Evolutionary conservation across 2,113 vertebrate species (phyloP), one percentile per base, ranked within the genome.

Genomic region (Oenanthe oenanthe): DNA sequence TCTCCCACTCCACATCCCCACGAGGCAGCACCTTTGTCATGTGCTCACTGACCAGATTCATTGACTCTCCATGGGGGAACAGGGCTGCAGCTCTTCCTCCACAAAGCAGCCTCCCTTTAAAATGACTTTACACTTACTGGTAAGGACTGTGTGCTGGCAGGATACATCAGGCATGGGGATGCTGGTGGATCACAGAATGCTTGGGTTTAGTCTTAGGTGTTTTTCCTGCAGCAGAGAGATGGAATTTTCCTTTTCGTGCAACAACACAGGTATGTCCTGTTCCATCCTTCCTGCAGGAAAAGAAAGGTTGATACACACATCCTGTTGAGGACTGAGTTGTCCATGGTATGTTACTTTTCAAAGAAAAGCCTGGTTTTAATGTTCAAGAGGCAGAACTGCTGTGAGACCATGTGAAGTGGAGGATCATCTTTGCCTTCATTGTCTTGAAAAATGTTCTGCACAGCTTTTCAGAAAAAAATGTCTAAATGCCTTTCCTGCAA

Each of bases 201-300:
- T 38, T 0, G 0, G 13, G 10, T 62, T 90, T n/a, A 15, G 25
- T 58, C n/a, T 20, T 66, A 3, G 1, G 12, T 56, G 48, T 80
- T 76, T 73, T 68, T 18, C 4, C 28, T 56, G 17, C 8, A 73
- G 40, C 36, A 60, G 6, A 24, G 20, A 76, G 72, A 56, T 47
- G 8, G 32, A 61, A 8, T 76, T 89, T 34, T 42, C 10, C 7
- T 85, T 81, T 50, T 26, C 20, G 7, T 7, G 13, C 17, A 56
- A 18, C 4, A 32, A 34, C 13, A 70, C 24, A 65, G 16, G 36
- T 43, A 53, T 28, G 26, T 90, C 22, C 38, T 2, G 0, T 50
- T 86, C 22, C 20, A 15, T 65, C 54, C 26, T 80, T 87, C 32
- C 34, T 72, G 16, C 29, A 68, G 75, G 47, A 12, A 40, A 60